Conservation (phyloP, 2,113 vertebrate species). For the Calidris pugnax region DNA sequence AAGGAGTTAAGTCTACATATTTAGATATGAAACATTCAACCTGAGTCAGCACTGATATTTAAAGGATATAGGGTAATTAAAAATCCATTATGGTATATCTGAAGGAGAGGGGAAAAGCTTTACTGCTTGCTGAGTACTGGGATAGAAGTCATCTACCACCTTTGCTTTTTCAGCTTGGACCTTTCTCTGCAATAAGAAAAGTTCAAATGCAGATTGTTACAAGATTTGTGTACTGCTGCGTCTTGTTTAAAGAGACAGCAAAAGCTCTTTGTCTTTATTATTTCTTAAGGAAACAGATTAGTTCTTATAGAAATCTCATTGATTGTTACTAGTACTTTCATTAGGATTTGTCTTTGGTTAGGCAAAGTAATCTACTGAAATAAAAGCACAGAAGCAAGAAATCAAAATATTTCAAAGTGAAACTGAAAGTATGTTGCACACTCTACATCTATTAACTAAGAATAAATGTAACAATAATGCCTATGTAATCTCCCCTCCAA, state of each 20-base stretch:
- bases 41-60: neutral
- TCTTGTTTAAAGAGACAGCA: neutral
- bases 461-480: neutral
- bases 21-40: neutral
- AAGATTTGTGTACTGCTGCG: neutral
- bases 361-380: neutral
- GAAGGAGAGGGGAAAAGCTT: neutral
- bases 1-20: neutral
- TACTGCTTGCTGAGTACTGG: neutral
- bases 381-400: neutral
- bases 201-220: neutral
- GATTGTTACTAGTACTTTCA: neutral
- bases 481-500: neutral
- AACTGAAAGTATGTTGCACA: neutral
- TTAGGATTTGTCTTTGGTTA: neutral
- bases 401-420: neutral
- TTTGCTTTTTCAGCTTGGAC: neutral
- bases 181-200: neutral
- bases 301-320: neutral
- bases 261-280: neutral
- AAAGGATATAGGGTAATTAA: neutral
- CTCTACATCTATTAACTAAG: neutral
- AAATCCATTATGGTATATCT: neutral
- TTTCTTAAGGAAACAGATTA: neutral
- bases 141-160: neutral